These are phyloP conservation scores for Chloropsis cyanopogon DNA, from an alignment of 2,113 vertebrate genomes.

Conservation along the genomic window DNA sequence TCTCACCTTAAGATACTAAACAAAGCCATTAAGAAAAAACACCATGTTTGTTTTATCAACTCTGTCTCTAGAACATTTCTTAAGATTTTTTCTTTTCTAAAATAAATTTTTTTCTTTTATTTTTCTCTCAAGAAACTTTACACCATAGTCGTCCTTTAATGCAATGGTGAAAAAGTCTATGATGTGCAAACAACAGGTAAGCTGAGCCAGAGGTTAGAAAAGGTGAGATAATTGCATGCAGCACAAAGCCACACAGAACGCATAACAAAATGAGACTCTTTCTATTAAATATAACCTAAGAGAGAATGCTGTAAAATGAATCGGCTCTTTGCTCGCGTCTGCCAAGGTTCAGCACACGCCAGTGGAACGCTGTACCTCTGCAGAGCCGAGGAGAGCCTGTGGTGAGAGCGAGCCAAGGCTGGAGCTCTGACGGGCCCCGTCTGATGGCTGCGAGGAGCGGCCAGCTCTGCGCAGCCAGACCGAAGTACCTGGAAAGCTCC, in stretches of 20 bases:
- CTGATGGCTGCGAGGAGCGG: too few relatives aligned
- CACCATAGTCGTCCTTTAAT: not conserved
- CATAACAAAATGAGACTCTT: not conserved
- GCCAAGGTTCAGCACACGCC: not conserved
- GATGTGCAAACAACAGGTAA: not conserved
- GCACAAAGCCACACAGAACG: not conserved
- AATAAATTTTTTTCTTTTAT: not conserved
- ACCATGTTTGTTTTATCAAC: not conserved
- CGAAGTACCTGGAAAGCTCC: too few relatives aligned
- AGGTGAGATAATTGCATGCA: not conserved
- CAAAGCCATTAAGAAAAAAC: not conserved
- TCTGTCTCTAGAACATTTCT: not conserved
- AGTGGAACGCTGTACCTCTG: accelerated
- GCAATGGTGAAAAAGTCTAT: not conserved
- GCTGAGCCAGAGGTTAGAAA: not conserved
- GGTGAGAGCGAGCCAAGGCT: accelerated
- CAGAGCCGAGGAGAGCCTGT: not conserved
- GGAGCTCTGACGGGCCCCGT: not conserved
- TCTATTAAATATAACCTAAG: not conserved
- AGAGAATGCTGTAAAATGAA: not conserved
- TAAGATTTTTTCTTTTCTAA: not conserved
- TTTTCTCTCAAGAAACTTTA: not conserved
- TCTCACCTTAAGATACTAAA: not conserved
- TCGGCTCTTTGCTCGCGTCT: not conserved
- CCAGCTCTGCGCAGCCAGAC: not conserved